These are phyloP conservation scores for Mycteria americana DNA, from an alignment of 2,797 vertebrate species.

Conservation along the genomic window DNA sequence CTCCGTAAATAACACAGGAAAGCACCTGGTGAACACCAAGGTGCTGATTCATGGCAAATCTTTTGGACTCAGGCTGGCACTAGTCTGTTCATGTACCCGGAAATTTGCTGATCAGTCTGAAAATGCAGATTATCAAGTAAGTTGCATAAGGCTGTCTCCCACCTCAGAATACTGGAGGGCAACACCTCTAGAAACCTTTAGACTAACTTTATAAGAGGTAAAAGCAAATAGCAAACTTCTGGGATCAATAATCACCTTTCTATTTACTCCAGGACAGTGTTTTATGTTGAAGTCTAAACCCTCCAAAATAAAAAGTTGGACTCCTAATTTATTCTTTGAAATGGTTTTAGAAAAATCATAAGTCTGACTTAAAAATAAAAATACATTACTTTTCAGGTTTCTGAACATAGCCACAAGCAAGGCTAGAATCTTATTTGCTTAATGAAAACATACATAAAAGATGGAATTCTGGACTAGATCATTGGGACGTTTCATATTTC, in stretches of 20 bases:
- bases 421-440: neutral
- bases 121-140: slow-evolving; percentile 38
- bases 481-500: neutral
- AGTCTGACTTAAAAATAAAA: neutral
- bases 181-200: neutral
- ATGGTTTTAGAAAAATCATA: neutral
- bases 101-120: slow-evolving; percentile 60
- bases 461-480: neutral
- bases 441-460: neutral
- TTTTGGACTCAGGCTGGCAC: slow-evolving; percentile 48
- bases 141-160: slow-evolving; percentile 53
- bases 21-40: slow-evolving; percentile 53
- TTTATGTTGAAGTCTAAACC: neutral
- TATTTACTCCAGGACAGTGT: neutral
- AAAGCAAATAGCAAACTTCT: neutral
- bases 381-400: neutral
- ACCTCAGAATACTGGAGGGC: slow-evolving; percentile 4
- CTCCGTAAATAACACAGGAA: slow-evolving; percentile 53
- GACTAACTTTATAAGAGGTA: neutral
- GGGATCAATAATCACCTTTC: neutral
- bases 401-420: neutral
- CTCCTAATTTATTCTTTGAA: neutral
- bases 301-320: neutral
- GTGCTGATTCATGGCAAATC: slow-evolving; percentile 69
- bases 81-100: slow-evolving; percentile 55